Conservation (phyloP, 2,797 vertebrate species). For the Pseudopleuronectes americanus region DNA sequence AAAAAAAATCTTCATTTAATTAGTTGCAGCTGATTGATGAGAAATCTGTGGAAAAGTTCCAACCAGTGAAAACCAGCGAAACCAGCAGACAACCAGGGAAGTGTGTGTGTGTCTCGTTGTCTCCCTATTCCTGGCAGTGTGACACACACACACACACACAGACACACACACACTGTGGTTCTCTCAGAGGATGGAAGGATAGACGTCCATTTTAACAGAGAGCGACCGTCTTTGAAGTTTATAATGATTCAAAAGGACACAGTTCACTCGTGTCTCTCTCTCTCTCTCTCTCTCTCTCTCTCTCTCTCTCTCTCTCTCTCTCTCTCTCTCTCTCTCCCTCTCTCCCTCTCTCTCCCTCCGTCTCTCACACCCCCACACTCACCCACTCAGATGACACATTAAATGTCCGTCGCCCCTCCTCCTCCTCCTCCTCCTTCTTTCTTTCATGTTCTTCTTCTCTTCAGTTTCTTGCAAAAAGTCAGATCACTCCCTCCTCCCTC, state of each 20-base stretch:
- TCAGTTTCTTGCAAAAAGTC: neutral
- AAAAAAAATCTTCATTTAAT: neutral
- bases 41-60: slow-evolving; percentile 9
- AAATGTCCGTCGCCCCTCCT: slow-evolving; percentile 22
- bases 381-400: slow-evolving; percentile 28
- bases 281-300: neutral
- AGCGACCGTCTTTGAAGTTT: slow-evolving; percentile 75
- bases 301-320: neutral
- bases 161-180: slow-evolving; percentile 40
- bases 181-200: slow-evolving; percentile 49
- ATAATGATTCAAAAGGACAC: slow-evolving; percentile 73
- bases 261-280: slow-evolving; percentile 12
- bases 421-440: slow-evolving; percentile 2
- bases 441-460: slow-evolving; percentile 2
- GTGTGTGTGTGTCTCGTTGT: slow-evolving; percentile 39
- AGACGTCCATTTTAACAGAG: slow-evolving; percentile 65
- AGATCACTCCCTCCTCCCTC: neutral
- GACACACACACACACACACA: slow-evolving; percentile 28
- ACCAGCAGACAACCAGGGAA: slow-evolving; percentile 21
- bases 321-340: neutral
- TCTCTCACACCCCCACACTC: slow-evolving; percentile 2
- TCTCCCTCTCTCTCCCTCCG: slow-evolving; percentile 1
- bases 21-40: slow-evolving; percentile 12
- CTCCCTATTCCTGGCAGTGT: slow-evolving; percentile 62
- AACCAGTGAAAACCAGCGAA: slow-evolving; percentile 2